Conservation (phyloP, 2,888 invertebrate species). For the Phaedon cochleariae region DNA sequence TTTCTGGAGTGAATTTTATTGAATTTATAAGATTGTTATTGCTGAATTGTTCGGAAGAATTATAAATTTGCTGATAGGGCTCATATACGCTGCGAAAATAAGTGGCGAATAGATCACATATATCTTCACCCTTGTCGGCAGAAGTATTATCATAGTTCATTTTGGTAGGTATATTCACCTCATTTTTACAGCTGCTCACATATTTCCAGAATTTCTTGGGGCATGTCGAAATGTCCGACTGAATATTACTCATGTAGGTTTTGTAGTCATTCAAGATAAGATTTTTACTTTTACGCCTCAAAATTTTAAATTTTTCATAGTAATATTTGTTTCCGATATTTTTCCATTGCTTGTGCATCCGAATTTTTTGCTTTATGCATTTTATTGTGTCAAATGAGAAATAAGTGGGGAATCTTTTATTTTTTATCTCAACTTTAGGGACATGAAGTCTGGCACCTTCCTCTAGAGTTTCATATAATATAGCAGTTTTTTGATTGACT, state of each 20-base stretch:
- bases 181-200: conserved; percentile 1
- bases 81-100: conserved; percentile 4
- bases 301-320: conserved; percentile 1
- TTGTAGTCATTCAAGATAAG: neutral
- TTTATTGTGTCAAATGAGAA: conserved; percentile 7
- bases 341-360: conserved; percentile 10
- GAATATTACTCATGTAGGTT: neutral
- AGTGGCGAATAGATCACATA: conserved; percentile 1
- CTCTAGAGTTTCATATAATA: neutral
- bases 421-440: too few relatives aligned
- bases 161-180: neutral
- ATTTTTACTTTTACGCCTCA: conserved; percentile 6
- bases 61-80: neutral
- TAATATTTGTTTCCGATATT: neutral
- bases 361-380: conserved; percentile 6
- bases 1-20: neutral
- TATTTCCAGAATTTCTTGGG: conserved; percentile 4
- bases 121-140: conserved; percentile 1
- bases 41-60: neutral
- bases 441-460: neutral
- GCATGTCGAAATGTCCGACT: neutral
- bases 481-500: neutral
- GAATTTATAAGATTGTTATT: conserved; percentile 6
- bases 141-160: conserved; percentile 2
- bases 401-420: too few relatives aligned